phyloP scores from a whole-genome alignment of 2,888 invertebrate species.

The Hesperia comma region DNA sequence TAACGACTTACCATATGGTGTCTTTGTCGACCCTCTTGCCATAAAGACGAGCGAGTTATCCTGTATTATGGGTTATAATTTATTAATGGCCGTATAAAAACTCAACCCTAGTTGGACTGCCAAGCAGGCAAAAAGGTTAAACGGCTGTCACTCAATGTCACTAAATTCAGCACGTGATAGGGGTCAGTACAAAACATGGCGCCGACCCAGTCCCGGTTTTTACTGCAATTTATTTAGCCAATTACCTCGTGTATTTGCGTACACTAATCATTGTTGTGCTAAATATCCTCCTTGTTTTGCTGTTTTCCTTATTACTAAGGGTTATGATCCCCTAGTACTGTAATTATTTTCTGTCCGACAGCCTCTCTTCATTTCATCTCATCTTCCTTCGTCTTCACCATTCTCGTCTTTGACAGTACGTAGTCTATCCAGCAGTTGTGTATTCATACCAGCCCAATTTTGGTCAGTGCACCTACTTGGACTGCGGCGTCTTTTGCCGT shows the following conservation, averaged over 20 bases:
- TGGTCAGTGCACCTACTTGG: too few relatives aligned
- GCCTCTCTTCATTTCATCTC: too few relatives aligned
- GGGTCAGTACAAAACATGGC: slow-evolving; percentile 24
- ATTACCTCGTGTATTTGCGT: slow-evolving; percentile 16
- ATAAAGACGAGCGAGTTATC: slow-evolving; percentile 29
- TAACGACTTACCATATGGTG: slow-evolving; percentile 19
- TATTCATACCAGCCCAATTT: too few relatives aligned
- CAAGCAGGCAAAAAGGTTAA: slow-evolving; percentile 41
- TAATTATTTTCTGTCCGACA: too few relatives aligned
- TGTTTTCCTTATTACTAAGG: too few relatives aligned
- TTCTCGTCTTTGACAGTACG: too few relatives aligned
- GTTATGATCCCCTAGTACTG: too few relatives aligned
- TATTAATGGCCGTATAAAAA: slow-evolving; percentile 30
- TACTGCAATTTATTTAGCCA: slow-evolving; percentile 19
- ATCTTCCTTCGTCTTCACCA: too few relatives aligned
- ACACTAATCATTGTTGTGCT: too few relatives aligned
- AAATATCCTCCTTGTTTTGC: too few relatives aligned
- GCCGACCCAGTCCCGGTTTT: slow-evolving; percentile 14
- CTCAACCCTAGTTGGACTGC: slow-evolving; percentile 30
- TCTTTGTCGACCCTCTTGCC: slow-evolving; percentile 21
- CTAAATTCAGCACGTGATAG: slow-evolving; percentile 40
- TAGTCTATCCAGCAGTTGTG: too few relatives aligned
- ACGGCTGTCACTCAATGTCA: slow-evolving; percentile 56
- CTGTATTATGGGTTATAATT: slow-evolving; percentile 36
- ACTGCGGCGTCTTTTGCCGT: too few relatives aligned